Evolutionary conservation across 1,140 invertebrate species (phyloP).

Genomic region (Atta cephalotes): DNA sequence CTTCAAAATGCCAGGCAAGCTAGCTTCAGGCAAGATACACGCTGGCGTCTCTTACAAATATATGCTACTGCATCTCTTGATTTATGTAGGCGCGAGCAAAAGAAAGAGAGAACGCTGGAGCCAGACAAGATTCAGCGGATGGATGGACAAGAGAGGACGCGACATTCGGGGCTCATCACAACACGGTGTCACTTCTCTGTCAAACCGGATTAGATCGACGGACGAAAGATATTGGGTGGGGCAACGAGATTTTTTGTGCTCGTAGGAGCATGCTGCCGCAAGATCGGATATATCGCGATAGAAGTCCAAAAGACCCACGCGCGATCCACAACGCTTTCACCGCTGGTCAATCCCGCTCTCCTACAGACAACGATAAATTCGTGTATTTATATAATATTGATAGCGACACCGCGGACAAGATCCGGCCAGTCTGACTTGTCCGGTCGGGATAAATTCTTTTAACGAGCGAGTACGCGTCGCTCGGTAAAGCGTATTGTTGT

Average conservation of each 20-base stretch:
- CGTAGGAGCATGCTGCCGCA: constrained; percentile 40
- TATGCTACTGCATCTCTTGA: constrained; percentile 39
- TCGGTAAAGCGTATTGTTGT: constrained; percentile 14
- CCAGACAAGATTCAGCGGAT: constrained; percentile 70
- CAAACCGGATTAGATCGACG: constrained; percentile 79
- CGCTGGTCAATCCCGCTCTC: background rate
- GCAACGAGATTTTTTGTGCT: constrained; percentile 71
- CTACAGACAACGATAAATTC: constrained; percentile 63
- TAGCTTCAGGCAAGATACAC: background rate
- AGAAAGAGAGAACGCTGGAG: constrained; percentile 28
- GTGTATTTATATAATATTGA: constrained; percentile 45
- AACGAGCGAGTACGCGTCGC: constrained; percentile 28
- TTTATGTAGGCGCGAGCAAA: constrained; percentile 64
- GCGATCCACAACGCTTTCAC: constrained; percentile 60
- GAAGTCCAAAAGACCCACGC: constrained; percentile 34
- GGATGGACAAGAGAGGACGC: constrained; percentile 50
- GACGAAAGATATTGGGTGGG: constrained; percentile 50
- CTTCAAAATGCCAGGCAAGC: background rate
- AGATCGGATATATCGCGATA: constrained; percentile 35
- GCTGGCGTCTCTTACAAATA: background rate
- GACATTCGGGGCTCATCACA: constrained; percentile 76
- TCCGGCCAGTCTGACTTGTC: constrained; percentile 23
- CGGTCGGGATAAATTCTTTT: constrained; percentile 51
- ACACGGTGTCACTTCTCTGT: constrained; percentile 79
- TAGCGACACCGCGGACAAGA: constrained; percentile 60